Percentiles rank a stretch among this genome's conserved stretches.
phyloP scores from a whole-genome alignment of 2,113 vertebrate species.

The Mormoops blainvillei region DNA sequence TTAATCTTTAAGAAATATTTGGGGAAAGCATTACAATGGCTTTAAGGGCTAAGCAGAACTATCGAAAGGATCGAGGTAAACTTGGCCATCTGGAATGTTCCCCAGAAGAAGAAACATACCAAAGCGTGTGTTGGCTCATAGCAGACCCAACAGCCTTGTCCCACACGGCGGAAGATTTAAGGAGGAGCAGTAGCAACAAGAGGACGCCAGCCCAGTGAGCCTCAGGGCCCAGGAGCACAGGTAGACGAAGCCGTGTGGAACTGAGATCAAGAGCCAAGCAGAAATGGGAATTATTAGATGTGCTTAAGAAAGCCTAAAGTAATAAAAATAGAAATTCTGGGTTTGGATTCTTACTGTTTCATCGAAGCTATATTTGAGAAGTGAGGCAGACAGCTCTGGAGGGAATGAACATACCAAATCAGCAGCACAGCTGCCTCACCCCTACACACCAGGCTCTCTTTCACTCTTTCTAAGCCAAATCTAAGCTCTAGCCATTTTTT shows the following conservation, averaged over 20 bases:
- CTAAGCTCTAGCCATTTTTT: neutral
- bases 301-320: slow-evolving; percentile 37
- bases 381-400: neutral
- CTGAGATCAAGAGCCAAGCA: neutral
- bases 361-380: slow-evolving; percentile 48
- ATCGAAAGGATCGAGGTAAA: slow-evolving; percentile 36
- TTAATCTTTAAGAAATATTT: slow-evolving; percentile 60
- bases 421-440: neutral
- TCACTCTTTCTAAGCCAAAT: neutral
- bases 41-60: slow-evolving; percentile 30
- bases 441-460: neutral
- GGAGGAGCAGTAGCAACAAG: neutral
- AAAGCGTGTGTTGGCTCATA: neutral
- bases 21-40: slow-evolving; percentile 53
- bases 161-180: neutral
- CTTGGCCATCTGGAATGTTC: slow-evolving; percentile 42
- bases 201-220: neutral
- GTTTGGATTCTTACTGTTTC: slow-evolving; percentile 3
- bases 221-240: neutral
- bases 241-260: neutral
- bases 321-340: slow-evolving; percentile 46
- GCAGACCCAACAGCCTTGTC: neutral
- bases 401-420: neutral
- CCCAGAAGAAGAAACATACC: slow-evolving; percentile 4
- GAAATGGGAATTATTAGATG: slow-evolving; percentile 37